Base-by-base conservation (phyloP, 2,888 invertebrate species). In the Limnephilus lunatus region DNA sequence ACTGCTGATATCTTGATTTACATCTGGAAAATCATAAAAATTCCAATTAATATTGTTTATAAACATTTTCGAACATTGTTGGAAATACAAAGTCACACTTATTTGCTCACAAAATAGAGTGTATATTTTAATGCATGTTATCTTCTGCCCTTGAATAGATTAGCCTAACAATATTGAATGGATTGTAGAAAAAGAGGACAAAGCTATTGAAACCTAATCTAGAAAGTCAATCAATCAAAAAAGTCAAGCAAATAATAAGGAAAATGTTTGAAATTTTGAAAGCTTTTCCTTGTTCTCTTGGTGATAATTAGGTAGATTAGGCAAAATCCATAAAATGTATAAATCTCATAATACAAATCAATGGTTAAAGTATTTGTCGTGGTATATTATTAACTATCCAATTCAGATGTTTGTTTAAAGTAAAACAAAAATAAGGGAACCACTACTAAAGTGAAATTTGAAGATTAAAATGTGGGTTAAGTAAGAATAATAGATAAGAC, bases 1-100 rank as follows among this genome's bases (percentile, higher is more conserved):
- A 94, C 96, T 96, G 92, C 95, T 95, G 93, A 96, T 95, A 94
- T 95, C 94, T 93, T 95, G 94, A 92, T 94, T 94, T 93, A 94
- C 94, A 95, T 95, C 96, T 96, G 95, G 93, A 91, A 92, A 39
- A 31, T 82, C 68, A 68, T 68, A 68, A 68, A 86, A 92, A 35
- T 32, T 32, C 9, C 7, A 2, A 68, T 86, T 39, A 85, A 85
- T 93, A 92, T 91, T 68, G 68, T 68, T 68, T 68, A 68, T 68
- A 68, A 68, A 68, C 68, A n/a, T 68, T 9, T 68, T 9, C 0
- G 25, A 25, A 68, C 68, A 68, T 68, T 25, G 68, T 68, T 19
- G 32, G 32, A 83, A 25, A 83, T 35, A 83, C 35, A 83, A 35
- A 35, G 35, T 35, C 19, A 25, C 32, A 83, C 25, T 25, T 25